Percentiles rank a stretch among this genome's conserved stretches.
phyloP scores from a whole-genome alignment of 23 tunicate genomes.

The Styela clava region DNA sequence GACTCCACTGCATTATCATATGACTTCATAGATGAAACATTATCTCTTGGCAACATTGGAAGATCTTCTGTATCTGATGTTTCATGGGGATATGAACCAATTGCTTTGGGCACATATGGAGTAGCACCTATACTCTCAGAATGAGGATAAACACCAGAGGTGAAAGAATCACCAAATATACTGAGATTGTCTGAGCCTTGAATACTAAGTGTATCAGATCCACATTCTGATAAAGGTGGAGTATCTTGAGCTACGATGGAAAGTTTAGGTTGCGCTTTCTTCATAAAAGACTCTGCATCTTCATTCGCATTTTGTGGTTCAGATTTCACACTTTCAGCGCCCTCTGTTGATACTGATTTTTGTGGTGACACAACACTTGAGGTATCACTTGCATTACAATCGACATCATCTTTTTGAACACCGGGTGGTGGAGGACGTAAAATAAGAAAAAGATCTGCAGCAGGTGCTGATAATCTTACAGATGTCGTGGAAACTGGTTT shows the following conservation, averaged over 20 bases:
- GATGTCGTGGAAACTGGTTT: conserved; percentile 26
- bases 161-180: conserved; percentile 10
- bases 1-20: neutral
- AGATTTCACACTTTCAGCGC: neutral
- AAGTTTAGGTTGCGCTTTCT: neutral
- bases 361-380: neutral
- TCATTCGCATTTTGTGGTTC: neutral
- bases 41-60: neutral
- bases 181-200: conserved; percentile 18
- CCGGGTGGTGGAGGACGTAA: conserved; percentile 37
- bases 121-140: neutral
- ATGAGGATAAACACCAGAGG: neutral
- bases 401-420: neutral
- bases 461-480: conserved; percentile 57
- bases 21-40: neutral
- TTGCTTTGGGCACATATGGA: neutral
- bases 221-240: conserved; percentile 41
- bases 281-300: neutral
- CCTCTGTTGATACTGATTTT: neutral
- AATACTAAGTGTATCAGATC: conserved; percentile 71
- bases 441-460: conserved; percentile 45
- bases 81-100: neutral
- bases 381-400: neutral
- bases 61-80: neutral
- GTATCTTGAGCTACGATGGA: neutral